Percentiles rank a stretch among this genome's conserved stretches.
Evolutionary conservation across 2,113 vertebrate genomes (phyloP).

Genomic region (Rafetus swinhoei): DNA sequence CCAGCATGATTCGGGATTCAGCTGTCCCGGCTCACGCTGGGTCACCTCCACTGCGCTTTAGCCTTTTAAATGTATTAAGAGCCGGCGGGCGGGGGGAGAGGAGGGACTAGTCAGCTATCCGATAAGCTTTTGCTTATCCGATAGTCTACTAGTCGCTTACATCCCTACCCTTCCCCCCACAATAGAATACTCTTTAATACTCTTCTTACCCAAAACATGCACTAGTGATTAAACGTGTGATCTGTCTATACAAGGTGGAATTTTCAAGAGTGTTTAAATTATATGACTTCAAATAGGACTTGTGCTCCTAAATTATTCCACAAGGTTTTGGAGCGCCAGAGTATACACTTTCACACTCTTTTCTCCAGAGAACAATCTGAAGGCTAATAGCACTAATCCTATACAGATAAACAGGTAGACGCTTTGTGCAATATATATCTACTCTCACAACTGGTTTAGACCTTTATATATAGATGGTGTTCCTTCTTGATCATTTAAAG

Average conservation of each 20-base stretch:
- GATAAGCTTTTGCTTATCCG: no score
- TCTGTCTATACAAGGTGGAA: background rate
- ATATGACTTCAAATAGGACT: conserved; percentile 35
- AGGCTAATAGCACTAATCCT: background rate
- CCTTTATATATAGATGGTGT: background rate
- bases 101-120: no score
- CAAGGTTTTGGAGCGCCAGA: background rate
- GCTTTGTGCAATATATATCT: background rate
- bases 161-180: background rate
- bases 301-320: background rate
- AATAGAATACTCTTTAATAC: conserved; percentile 43
- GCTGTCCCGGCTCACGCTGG: no score
- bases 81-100: no score
- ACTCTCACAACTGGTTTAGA: background rate
- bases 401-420: background rate
- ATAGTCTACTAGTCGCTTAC: no score
- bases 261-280: background rate
- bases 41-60: no score
- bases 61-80: no score
- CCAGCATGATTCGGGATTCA: no score
- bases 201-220: background rate
- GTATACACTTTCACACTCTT: background rate
- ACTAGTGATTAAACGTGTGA: conserved; percentile 7
- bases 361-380: background rate
- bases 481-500: background rate